phyloP scores from a whole-genome alignment of 2,113 vertebrate genomes.

The Aleadryas rufinucha region DNA sequence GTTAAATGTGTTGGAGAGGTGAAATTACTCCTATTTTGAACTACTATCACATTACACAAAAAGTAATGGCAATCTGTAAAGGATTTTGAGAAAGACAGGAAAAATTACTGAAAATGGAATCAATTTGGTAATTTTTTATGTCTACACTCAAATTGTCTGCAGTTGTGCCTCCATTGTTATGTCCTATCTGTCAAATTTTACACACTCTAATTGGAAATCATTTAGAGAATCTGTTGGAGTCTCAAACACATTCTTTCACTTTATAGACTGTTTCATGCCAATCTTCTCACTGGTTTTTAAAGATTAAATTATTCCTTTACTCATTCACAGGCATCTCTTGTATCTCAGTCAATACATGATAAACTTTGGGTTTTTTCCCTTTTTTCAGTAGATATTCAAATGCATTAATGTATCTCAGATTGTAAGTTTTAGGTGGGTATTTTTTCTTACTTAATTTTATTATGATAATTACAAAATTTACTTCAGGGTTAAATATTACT shows the following conservation, averaged over 20 bases:
- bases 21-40: neutral
- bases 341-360: neutral
- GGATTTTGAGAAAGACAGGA: neutral
- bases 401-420: rapidly evolving
- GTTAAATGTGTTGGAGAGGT: neutral
- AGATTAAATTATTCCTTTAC: neutral
- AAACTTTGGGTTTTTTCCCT: rapidly evolving
- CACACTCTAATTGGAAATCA: neutral
- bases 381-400: neutral
- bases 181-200: neutral
- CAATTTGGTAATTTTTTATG: rapidly evolving
- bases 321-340: neutral
- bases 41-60: neutral
- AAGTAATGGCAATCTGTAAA: neutral
- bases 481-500: neutral
- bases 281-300: neutral
- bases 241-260: neutral
- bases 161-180: neutral
- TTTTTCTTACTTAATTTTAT: neutral
- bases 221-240: neutral
- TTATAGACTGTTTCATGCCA: neutral
- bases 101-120: neutral
- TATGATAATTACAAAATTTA: neutral
- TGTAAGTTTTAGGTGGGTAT: neutral
- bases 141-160: neutral